Base-by-base conservation (phyloP, 2,113 vertebrate genomes). In the Xiphophorus maculatus region DNA sequence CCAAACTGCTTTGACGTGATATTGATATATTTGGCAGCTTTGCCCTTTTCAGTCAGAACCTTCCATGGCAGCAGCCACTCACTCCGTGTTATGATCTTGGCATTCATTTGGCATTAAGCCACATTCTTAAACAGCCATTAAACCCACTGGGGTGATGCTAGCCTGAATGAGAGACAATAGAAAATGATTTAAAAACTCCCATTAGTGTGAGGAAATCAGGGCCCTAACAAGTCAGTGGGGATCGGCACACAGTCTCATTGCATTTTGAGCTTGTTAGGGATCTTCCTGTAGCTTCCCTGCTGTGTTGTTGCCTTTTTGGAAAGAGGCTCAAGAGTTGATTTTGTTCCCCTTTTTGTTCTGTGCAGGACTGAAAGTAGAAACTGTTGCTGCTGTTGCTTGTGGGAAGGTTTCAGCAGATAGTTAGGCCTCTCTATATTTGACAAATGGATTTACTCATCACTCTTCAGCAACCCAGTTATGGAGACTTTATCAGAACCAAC, bases 171-270 rank as follows among this genome's bases (percentile, higher is more conserved):
- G 81, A 93, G 83, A 93, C 93, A 93, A 92, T 90, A 87, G 87
- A 91, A 90, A 90, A 90, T 91, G 88, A 89, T 88, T 91, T 90
- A 92, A 92, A 94, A 87, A 91, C 79, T 91, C 90, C 89, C 83
- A 91, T 91, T 93, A 91, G 91, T 89, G 85, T 74, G 54, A 14
- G 70, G 80, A 89, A 91, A 93, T 92, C 90, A 83, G 84, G 79
- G 79, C 81, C 83, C 90, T 94, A 94, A 93, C 92, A 93, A 92
- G 93, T 91, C 92, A 90, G 87, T 61, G 69, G 92, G 92, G 93
- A 93, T 63, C 75, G 81, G 77, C 77, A 42, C 84, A n/a, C 66
- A 81, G 80, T 90, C 91, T 90, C 88, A 84, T 90, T 90, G 90
- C 90, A 91, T 93, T 92, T 92, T 17, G 37, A 87, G 90, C 89